Base-by-base conservation (phyloP, 2,797 vertebrate genomes). In the Bufotes viridis region DNA sequence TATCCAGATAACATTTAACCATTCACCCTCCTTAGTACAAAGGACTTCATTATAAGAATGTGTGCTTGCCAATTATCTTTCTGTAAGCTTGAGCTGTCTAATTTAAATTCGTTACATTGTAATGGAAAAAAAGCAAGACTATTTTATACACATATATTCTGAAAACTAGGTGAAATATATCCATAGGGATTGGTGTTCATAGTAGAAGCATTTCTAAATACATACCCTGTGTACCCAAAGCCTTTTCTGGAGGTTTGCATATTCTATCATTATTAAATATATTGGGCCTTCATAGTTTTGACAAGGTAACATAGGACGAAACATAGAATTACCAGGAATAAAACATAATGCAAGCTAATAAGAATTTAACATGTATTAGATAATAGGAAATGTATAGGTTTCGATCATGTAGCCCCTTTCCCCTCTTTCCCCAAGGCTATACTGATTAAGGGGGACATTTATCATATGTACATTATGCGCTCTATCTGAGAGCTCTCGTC, bases 1-100 rank as follows among this genome's bases (percentile, higher is more conserved):
- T 26, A 86, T 22, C 75, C 18, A 60, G 61, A 76, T 60, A 63
- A 81, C 29, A 18, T 78, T 86, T 86, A 86, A 87, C 84, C 29
- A 17, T 57, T 60, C 83, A 34, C 61, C 26, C 53, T 78, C 53
- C n/a, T 74, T 42, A 55, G 70, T 55, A 55, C 17, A 20, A 74
- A 61, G 12, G 81, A 55, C 55, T 79, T 26, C n/a, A 58, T 15
- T 58, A 29, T 57, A 78, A 57, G 24, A 3, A 78, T 51, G 13
- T 51, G 72, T 51, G 42, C 11, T n/a, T 75, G 11, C 42, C 24
- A 55, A 78, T 78, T 24, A 78, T n/a, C 22, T n/a, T 51, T 76
- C 49, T 13, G 20, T 51, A 1, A 49, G 17, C 18, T 74, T 7
- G 14, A 0, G 22, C 70, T 10, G 26, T 34, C 34, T 49, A 22